Percentiles rank a stretch among this genome's conserved stretches.
These are phyloP conservation scores for Pseudocheirus occidentalis DNA, from an alignment of 2,797 vertebrate species.

Conservation along the genomic window DNA sequence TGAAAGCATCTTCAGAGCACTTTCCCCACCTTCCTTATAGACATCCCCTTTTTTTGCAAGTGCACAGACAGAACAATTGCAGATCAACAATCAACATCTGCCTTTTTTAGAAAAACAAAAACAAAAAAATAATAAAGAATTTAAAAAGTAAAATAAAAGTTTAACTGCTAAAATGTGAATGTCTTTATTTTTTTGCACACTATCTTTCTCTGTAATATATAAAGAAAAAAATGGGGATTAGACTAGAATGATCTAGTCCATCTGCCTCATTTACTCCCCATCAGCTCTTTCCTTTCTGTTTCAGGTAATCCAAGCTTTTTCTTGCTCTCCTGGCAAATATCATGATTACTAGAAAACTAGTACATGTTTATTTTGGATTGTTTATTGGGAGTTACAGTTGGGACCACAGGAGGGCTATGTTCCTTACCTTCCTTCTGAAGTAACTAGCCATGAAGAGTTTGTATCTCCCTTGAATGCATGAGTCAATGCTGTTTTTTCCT, in stretches of 20 bases:
- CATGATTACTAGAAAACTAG: constrained; percentile 82
- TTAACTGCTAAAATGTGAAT: constrained; percentile 91
- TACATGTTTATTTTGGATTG: constrained; percentile 74
- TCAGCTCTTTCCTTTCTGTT: constrained; percentile 81
- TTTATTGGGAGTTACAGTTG: constrained; percentile 42
- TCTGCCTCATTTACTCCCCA: constrained; percentile 75
- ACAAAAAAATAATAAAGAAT: constrained; percentile 85
- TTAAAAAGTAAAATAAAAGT: constrained; percentile 88
- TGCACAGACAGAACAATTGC: constrained; percentile 78
- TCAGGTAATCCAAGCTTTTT: constrained; percentile 84
- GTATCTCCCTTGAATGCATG: constrained; percentile 77
- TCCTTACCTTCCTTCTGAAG: constrained; percentile 81
- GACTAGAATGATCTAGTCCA: constrained; percentile 63
- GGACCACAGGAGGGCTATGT: constrained; percentile 42
- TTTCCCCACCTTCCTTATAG: constrained; percentile 74
- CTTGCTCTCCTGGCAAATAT: constrained; percentile 80
- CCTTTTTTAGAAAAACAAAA: constrained; percentile 86
- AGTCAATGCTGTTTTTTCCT: constrained; percentile 72
- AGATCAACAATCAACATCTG: constrained; percentile 86
- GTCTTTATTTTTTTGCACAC: constrained; percentile 90
- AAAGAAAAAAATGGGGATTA: constrained; percentile 82
- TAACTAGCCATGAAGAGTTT: constrained; percentile 78
- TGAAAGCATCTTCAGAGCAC: constrained; percentile 73
- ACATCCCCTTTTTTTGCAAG: constrained; percentile 74
- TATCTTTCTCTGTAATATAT: constrained; percentile 86